A percentile compares a stretch with the other conserved stretches of the same genome.
Evolutionary conservation across 1,140 invertebrate genomes (phyloP).

Genomic region (Cotesia chilonis): DNA sequence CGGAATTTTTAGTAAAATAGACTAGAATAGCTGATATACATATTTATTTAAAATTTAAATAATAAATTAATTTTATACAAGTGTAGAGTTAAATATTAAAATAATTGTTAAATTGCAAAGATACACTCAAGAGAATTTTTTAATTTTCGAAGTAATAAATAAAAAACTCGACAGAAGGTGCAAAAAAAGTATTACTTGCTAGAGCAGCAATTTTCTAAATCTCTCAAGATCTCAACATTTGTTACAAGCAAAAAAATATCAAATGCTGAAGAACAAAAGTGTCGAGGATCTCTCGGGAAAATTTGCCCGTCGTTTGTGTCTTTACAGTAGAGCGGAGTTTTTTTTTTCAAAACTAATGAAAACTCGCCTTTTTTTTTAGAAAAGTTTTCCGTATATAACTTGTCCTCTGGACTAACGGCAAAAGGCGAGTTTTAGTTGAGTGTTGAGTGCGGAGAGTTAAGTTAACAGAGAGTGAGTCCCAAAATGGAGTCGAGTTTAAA

Average conservation of each 20-base stretch:
- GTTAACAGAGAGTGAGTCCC: slow-evolving; percentile 8
- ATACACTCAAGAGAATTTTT: background rate
- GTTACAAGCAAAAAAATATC: slow-evolving; percentile 19
- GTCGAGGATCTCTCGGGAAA: slow-evolving; percentile 27
- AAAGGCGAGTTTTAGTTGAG: background rate
- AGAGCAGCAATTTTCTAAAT: slow-evolving; percentile 22
- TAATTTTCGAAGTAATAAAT: background rate
- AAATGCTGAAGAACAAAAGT: slow-evolving; percentile 21
- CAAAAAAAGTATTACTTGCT: background rate
- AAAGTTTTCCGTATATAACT: no score
- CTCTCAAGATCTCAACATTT: slow-evolving; percentile 16
- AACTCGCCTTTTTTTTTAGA: background rate
- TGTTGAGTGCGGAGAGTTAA: background rate
- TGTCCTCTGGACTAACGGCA: background rate
- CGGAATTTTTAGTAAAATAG: no score
- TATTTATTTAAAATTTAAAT: no score
- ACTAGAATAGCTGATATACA: no score
- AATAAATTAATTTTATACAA: no score
- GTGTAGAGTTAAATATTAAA: no score
- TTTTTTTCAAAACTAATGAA: background rate
- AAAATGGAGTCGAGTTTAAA: slow-evolving; percentile 50
- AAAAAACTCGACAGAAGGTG: background rate
- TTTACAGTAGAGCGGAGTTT: background rate
- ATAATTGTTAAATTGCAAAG: no score
- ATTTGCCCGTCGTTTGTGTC: slow-evolving; percentile 24